Evolutionary conservation across 2,797 vertebrate species (phyloP).

Genomic region (Florisuga fusca): DNA sequence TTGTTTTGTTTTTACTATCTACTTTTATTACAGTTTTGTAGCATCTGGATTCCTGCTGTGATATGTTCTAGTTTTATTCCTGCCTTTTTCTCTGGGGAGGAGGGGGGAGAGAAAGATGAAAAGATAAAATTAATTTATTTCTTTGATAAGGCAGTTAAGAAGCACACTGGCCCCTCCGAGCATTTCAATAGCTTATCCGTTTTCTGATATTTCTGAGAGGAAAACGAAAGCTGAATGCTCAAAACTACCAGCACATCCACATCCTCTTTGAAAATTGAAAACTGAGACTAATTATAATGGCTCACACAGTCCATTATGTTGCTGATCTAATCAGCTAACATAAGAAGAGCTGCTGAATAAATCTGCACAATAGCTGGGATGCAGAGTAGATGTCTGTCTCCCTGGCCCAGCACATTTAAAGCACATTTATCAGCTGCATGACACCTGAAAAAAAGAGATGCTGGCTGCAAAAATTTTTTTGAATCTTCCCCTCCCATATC

Average conservation of each 20-base stretch:
- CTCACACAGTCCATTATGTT: slow-evolving; percentile 38
- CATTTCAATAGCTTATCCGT: slow-evolving; percentile 32
- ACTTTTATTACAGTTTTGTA: slow-evolving; percentile 40
- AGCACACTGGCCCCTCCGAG: neutral
- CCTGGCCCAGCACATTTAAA: slow-evolving; percentile 35
- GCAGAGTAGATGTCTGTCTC: slow-evolving; percentile 29
- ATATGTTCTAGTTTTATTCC: slow-evolving; percentile 25
- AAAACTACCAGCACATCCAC: slow-evolving; percentile 29
- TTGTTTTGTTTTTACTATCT: slow-evolving; percentile 19
- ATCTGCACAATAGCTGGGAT: slow-evolving; percentile 41
- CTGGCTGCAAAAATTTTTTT: neutral
- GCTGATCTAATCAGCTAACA: slow-evolving; percentile 60
- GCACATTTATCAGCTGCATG: neutral
- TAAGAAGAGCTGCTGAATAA: slow-evolving; percentile 41
- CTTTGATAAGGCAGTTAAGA: slow-evolving; percentile 36
- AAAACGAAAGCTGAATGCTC: slow-evolving; percentile 48
- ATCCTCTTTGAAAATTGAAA: slow-evolving; percentile 50
- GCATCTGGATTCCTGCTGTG: slow-evolving; percentile 16
- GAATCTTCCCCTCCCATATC: neutral
- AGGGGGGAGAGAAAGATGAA: slow-evolving; percentile 42
- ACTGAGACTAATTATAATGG: slow-evolving; percentile 57
- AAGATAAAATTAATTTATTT: slow-evolving; percentile 63
- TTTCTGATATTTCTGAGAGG: slow-evolving; percentile 42
- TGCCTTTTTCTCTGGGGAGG: slow-evolving; percentile 25
- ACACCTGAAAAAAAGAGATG: neutral